Base-by-base conservation (phyloP, 2,113 vertebrate genomes). In the Oryzias javanicus region DNA sequence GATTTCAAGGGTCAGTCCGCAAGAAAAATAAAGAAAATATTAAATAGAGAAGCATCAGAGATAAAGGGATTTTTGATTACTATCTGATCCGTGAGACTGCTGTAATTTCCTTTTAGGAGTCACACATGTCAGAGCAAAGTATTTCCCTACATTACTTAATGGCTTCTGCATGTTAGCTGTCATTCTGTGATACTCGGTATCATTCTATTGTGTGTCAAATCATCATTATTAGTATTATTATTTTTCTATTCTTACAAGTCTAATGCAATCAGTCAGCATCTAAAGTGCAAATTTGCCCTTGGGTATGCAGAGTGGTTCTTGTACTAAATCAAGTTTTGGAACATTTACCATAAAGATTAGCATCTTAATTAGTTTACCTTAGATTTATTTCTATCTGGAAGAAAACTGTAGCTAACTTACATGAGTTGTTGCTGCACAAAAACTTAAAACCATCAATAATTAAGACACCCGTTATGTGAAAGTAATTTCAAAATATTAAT, bases 391-490 rank as follows among this genome's bases (percentile, higher is more conserved):
- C 35, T 55, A 18, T n/a, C 19, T 56, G 41, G 14, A 47, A 17
- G 10, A 69, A 67, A 65, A 46, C 51, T 19, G 40, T 47, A 49
- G 45, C 51, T 35, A 18, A 72, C 29, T 79, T 42, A 72, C 47
- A 41, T 40, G 13, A 63, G 61, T 20, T 62, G 60, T 42, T 72
- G 66, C 48, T 67, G 44, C 49, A 66, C 66, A 44, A 67, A 8
- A 60, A 55, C 68, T 70, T 58, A 15, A 67, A 74, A 58, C 53
- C 22, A 82, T 76, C 54, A 67, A 76, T 82, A 83, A 87, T 86
- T 72, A 81, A 82, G 59, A 78, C 29, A 72, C 51, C 59, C 35
- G 35, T 62, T 67, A 84, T 82, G 62, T 70, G 60, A 46, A 45
- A 59, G 59, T 49, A 60, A 69, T 76, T 46, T 68, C 61, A 53